Evolutionary conservation across 2,888 invertebrate genomes (phyloP), one percentile per base, ranked within the genome.

Genomic region (Rhabditophanes sp.): DNA sequence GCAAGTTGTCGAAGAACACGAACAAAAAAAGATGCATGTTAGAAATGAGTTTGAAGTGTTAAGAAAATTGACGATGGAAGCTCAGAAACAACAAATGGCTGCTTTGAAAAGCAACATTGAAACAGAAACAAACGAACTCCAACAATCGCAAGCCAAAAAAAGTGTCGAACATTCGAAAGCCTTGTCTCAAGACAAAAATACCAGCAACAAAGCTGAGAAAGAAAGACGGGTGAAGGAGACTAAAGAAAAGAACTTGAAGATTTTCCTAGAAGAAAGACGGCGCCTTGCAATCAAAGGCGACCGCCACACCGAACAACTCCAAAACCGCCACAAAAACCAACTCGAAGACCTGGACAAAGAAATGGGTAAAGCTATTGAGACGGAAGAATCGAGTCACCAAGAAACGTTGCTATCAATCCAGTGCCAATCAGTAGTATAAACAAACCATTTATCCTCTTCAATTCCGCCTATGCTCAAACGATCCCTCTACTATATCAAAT

Each of bases 121-220:
- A 22, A 45, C 42, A 6, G 93, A 93, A 64, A 76, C 82, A 62
- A 96, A 93, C 67, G 90, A 93, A 45, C 77, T 96, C 76, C 88
- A 87, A 65, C 75, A 78, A 4, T 76, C 79, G 35, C 96, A 96
- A 69, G 87, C 90, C 3, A 88, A 87, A 71, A 77, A 82, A 56
- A 88, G 88, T 30, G 84, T 96, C 53, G 96, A 96, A 67, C 88
- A 90, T 14, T 82, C 82, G 65, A 83, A 83, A 69, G 84, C 83
- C 65, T 65, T 82, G 12, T 41, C 50, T n/a, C 35, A 81, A 67
- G 96, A 99, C 68, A 93, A 93, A 70, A 82, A 82, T 0, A 73
- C 96, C 36, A 74, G 88, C 68, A 90, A 88, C 37, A 87, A 93
- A 61, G 85, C 84, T 41, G 96, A 96, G 67, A 35, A 53, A 58